These are phyloP conservation scores for Crotalus adamanteus DNA, from an alignment of 2,797 vertebrate species.

Conservation along the genomic window DNA sequence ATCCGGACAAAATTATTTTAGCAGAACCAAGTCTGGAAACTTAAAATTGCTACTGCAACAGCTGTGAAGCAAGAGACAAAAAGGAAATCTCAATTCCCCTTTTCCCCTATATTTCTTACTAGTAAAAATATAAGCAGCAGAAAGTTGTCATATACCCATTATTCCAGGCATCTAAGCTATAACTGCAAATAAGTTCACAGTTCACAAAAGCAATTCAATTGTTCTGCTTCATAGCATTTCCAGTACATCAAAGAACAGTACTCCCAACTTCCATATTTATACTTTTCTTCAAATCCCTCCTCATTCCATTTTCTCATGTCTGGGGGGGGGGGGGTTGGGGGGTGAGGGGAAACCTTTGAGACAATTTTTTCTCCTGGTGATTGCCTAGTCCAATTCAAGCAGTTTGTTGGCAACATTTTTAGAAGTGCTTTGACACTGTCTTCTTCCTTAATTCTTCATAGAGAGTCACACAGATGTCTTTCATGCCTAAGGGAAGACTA, in stretches of 20 bases:
- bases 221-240: background rate
- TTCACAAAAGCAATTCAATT: background rate
- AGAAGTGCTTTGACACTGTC: background rate
- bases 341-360: background rate
- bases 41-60: background rate
- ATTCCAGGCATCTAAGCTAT: background rate
- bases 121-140: background rate
- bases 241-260: background rate
- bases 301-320: background rate
- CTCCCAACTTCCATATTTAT: background rate
- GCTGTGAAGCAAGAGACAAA: background rate
- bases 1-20: background rate
- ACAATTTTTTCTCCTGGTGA: background rate
- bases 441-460: background rate
- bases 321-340: too few species aligned
- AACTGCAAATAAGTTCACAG: too few species aligned
- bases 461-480: too few species aligned
- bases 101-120: background rate
- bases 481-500: too few species aligned
- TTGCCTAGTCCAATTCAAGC: background rate
- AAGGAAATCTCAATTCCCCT: fast-evolving
- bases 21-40: fast-evolving
- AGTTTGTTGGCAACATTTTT: background rate
- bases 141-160: background rate
- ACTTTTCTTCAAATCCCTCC: background rate